phyloP scores from a whole-genome alignment of 2,113 vertebrate species.

The Oceanites oceanicus region DNA sequence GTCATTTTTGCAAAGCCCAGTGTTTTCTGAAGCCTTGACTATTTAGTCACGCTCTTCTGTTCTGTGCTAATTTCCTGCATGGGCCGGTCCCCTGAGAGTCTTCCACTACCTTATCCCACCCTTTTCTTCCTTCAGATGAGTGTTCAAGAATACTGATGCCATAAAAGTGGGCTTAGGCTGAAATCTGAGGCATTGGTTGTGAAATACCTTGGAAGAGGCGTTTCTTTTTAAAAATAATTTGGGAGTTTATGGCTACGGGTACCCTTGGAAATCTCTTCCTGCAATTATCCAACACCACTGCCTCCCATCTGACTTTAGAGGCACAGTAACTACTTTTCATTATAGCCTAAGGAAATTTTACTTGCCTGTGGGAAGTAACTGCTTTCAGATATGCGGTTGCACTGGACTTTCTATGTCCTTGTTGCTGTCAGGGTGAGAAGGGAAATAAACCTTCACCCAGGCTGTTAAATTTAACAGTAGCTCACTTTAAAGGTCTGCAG shows the following conservation, averaged over 20 bases:
- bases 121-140: not conserved
- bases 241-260: not conserved
- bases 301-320: not conserved
- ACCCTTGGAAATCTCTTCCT: not conserved
- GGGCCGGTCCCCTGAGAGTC: not conserved
- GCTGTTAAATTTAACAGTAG: not conserved
- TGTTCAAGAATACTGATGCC: not conserved
- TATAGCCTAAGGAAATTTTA: not conserved
- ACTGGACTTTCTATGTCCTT: not conserved
- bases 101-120: not conserved
- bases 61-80: not conserved
- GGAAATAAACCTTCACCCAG: not conserved
- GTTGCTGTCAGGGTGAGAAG: not conserved
- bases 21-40: not conserved
- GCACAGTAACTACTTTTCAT: not conserved
- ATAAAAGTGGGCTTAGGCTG: not conserved
- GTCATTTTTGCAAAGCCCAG: not conserved
- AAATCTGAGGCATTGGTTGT: not conserved
- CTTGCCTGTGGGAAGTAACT: not conserved
- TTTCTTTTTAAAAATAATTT: not conserved
- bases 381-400: not conserved
- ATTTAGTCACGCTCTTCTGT: not conserved
- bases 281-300: not conserved
- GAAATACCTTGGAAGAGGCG: not conserved
- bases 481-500: not conserved